phyloP scores from a whole-genome alignment of 2,797 vertebrate species.

The Falco berigora region DNA sequence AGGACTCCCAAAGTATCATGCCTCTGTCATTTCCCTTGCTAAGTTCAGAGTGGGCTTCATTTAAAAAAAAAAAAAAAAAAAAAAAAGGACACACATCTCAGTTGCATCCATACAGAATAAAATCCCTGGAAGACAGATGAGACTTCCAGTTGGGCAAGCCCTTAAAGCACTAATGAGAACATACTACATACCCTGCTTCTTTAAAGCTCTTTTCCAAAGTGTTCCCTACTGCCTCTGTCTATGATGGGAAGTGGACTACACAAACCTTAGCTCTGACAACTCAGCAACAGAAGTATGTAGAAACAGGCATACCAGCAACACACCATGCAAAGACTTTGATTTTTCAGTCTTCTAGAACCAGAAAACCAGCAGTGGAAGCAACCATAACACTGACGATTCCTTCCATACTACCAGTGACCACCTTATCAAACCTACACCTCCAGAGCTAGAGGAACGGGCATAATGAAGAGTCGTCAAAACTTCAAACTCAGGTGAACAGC shows the following conservation, averaged over 20 bases:
- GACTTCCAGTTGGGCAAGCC: not conserved
- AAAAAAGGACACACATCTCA: not conserved
- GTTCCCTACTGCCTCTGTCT: not conserved
- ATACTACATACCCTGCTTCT: not conserved
- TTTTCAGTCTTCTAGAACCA: not conserved
- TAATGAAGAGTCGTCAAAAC: not conserved
- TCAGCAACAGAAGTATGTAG: not conserved
- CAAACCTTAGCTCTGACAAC: not conserved
- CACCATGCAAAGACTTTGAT: not conserved
- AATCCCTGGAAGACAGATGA: not conserved
- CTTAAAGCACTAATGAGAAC: not conserved
- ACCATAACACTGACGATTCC: accelerated
- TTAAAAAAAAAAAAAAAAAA: not conserved
- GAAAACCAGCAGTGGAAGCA: not conserved
- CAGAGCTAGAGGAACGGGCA: not conserved
- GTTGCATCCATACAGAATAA: not conserved
- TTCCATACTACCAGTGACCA: not conserved
- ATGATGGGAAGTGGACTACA: not conserved
- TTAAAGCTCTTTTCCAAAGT: not conserved
- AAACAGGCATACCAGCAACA: not conserved
- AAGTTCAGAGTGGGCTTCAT: not conserved
- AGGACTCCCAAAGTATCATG: not conserved
- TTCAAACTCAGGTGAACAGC: not conserved
- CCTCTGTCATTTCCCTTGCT: not conserved
- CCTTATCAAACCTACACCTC: not conserved